Evolutionary conservation across 2,113 vertebrate genomes (phyloP), one percentile per base, ranked within the genome.

Genomic region (Bungarus multicinctus): DNA sequence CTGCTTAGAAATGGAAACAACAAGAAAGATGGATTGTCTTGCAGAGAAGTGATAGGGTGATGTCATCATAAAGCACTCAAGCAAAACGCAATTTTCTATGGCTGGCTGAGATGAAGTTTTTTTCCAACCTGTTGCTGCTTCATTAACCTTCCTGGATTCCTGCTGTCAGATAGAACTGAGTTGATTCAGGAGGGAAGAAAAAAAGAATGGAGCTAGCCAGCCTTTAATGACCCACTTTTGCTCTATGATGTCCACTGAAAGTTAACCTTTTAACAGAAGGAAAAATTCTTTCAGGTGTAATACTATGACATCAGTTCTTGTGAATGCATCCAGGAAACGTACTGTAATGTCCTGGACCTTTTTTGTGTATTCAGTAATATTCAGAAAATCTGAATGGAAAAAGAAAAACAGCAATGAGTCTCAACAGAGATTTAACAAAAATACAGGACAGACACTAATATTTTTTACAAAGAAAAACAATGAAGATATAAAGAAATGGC

Each of bases 31-130:
- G 69, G 90, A 94, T 93, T 92, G 60, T 69, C 90, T 93, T 86
- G 85, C 90, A 52, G 74, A 89, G 58, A 64, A 53, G 90, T 3
- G 60, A 90, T 88, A 30, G 25, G 22, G 87, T 95, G 93, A 94
- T 94, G 93, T 94, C 93, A 95, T 89, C 93, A 85, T 58, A 88
- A 94, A 64, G 69, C 90, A 89, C 69, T 94, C 92, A 93, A 87
- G 88, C 87, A 81, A 39, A 90, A 22, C 34, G 45, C 90, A 94
- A 95, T 93, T 94, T 89, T 88, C 57, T 52, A 60, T 81, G 85
- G 89, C 90, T 92, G 69, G 89, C 89, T 91, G 92, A 39, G 50
- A 54, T 93, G 85, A 74, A 64, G 53, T 88, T 87, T 93, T 90
- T n/a, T 47, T 22, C 90, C 54, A 64, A 57, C 91, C 87, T 87